A percentile compares a stretch with the other conserved stretches of the same genome.
Conservation (phyloP, 2,113 vertebrate species). For the Myotis brandtii region DNA sequence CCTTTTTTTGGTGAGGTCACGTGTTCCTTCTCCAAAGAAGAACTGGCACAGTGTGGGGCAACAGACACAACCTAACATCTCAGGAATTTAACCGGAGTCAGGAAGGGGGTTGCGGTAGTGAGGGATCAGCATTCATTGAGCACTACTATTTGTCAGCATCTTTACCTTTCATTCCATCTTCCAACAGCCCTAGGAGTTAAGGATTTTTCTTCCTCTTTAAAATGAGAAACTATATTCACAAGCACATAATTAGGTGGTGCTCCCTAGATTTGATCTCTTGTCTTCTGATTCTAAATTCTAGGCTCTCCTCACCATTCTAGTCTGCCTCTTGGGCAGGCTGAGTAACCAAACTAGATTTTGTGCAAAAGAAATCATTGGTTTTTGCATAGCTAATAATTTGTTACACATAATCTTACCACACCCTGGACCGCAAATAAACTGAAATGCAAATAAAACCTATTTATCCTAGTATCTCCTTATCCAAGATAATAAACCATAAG, state of each 20-base stretch:
- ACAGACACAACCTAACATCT: neutral
- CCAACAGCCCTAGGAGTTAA: neutral
- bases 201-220: neutral
- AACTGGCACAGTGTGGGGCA: neutral
- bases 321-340: neutral
- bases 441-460: neutral
- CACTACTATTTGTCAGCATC: neutral
- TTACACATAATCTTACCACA: neutral
- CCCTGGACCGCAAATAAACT: neutral
- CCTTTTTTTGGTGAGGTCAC: neutral
- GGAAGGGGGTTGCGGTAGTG: accelerated
- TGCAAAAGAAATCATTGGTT: neutral
- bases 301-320: neutral
- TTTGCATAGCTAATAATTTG: neutral
- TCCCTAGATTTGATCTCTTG: neutral
- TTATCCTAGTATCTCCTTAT: neutral
- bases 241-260: neutral
- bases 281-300: neutral
- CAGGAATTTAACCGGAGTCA: neutral
- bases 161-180: neutral
- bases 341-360: conserved; percentile 1
- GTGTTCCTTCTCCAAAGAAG: neutral
- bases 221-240: neutral
- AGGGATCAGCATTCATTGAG: neutral
- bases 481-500: neutral